Evolutionary conservation across 2,797 vertebrate genomes (phyloP).

Genomic region (Nannoperca obscura): DNA sequence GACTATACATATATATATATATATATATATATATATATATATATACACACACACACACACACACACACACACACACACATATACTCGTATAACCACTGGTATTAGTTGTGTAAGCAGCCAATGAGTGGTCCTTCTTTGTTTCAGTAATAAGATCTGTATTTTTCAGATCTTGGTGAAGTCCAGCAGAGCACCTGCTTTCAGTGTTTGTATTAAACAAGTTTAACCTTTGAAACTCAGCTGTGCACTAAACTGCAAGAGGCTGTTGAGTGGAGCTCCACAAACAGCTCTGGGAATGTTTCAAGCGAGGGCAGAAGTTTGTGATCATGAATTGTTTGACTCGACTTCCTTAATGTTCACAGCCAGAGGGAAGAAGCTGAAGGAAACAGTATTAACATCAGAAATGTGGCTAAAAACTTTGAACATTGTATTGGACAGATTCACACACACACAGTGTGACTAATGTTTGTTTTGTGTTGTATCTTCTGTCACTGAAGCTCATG

Average conservation of each 20-base stretch:
- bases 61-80: too few relatives aligned
- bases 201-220: too few relatives aligned
- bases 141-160: background rate
- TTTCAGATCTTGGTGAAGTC: background rate
- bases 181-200: background rate
- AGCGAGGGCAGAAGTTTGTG: too few relatives aligned
- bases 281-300: background rate
- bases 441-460: background rate
- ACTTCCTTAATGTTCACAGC: background rate
- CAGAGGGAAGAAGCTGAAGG: background rate
- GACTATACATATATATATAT: too few relatives aligned
- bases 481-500: too few relatives aligned
- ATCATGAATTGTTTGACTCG: background rate
- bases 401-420: background rate
- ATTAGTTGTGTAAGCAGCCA: too few relatives aligned
- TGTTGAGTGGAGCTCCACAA: background rate
- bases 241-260: background rate
- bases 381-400: background rate
- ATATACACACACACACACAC: too few relatives aligned
- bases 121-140: too few relatives aligned
- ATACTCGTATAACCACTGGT: too few relatives aligned
- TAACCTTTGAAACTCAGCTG: background rate
- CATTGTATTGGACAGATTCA: background rate
- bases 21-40: too few relatives aligned
- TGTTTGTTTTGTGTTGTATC: background rate